Evolutionary conservation across 2,888 invertebrate species (phyloP).

Genomic region (Caenorhabditis afra): DNA sequence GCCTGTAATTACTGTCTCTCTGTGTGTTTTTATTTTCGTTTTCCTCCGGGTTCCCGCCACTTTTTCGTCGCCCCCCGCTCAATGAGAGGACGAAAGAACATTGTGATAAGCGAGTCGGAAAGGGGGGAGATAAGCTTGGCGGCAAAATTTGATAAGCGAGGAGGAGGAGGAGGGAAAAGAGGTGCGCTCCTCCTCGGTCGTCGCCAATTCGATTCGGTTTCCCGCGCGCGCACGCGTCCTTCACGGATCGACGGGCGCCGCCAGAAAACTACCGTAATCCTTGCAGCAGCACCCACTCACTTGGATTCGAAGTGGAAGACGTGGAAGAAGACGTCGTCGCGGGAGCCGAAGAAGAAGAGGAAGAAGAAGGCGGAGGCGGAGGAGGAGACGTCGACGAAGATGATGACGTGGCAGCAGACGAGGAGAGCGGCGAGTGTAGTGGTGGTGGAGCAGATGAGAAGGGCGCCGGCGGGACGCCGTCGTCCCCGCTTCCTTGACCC

Average conservation of each 20-base stretch:
- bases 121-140: conserved; percentile 26
- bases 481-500: conserved; percentile 70
- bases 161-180: conserved; percentile 13
- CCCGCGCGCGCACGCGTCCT: neutral
- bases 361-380: conserved; percentile 9
- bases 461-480: conserved; percentile 55
- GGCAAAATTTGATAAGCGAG: conserved; percentile 37
- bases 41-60: conserved; percentile 15
- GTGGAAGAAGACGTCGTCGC: conserved; percentile 8
- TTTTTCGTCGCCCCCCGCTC: neutral
- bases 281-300: neutral
- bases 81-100: conserved; percentile 38
- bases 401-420: conserved; percentile 45
- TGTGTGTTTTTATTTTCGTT: conserved; percentile 14
- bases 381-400: conserved; percentile 40
- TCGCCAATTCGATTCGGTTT: conserved; percentile 7
- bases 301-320: conserved; percentile 11
- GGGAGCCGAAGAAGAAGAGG: neutral
- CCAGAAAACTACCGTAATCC: conserved; percentile 15
- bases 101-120: conserved; percentile 6
- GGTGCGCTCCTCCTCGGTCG: too few relatives aligned
- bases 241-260: neutral
- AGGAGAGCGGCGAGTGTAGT: conserved; percentile 1
- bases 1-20: conserved; percentile 24
- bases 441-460: conserved; percentile 31